phyloP scores from a whole-genome alignment of 2,797 vertebrate genomes.

The Natrix natrix region DNA sequence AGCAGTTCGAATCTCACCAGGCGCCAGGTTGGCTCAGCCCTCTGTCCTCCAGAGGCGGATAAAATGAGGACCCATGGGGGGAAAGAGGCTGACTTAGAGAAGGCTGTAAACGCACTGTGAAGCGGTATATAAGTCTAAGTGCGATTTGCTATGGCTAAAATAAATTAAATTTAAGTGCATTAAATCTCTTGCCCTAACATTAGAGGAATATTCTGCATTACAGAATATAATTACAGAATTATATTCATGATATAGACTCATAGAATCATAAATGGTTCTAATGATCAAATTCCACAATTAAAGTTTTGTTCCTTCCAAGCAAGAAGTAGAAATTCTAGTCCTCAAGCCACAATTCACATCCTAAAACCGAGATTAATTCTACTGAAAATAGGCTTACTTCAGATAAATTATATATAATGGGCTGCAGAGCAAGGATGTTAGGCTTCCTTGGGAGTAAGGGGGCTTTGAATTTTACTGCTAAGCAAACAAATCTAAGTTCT shows the following conservation, averaged over 20 bases:
- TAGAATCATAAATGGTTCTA: background rate
- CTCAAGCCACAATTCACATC: background rate
- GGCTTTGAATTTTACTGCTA: background rate
- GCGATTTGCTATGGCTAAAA: too few species aligned
- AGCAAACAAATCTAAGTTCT: background rate
- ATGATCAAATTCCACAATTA: background rate
- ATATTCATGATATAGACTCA: too few species aligned
- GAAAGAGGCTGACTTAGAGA: too few species aligned
- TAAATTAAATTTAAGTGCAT: too few species aligned
- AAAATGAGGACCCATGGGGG: too few species aligned
- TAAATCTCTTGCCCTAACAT: background rate
- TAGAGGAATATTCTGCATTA: background rate
- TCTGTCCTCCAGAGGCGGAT: too few species aligned
- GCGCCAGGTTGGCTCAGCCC: too few species aligned
- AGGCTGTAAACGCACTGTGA: too few species aligned
- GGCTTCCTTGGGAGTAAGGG: background rate
- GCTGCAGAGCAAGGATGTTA: background rate
- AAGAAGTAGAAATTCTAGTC: background rate
- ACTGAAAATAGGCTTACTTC: background rate
- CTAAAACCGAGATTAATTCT: background rate
- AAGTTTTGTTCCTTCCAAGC: background rate
- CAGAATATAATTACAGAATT: too few species aligned
- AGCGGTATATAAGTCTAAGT: too few species aligned
- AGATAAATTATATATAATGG: background rate
- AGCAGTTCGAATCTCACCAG: too few species aligned